phyloP scores from a whole-genome alignment of 1,140 invertebrate species.

The Colletes gigas region DNA sequence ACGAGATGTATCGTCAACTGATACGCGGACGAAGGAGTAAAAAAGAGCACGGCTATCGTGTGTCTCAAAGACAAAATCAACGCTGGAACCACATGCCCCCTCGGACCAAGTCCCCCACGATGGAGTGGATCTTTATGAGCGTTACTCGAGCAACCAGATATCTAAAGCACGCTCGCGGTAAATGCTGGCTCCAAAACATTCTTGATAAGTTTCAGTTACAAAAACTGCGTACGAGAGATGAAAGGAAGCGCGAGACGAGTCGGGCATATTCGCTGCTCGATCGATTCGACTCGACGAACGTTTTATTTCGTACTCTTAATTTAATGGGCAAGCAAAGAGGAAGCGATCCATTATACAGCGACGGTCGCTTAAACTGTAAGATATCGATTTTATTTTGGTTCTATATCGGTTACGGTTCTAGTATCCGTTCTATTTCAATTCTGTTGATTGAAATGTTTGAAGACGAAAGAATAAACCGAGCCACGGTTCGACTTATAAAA shows the following conservation, averaged over 20 bases:
- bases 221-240: neutral
- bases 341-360: no score
- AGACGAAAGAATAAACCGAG: no score
- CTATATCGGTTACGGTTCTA: no score
- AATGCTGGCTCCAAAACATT: neutral
- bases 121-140: slow-evolving; percentile 14
- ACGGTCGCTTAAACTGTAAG: no score
- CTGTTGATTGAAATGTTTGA: no score
- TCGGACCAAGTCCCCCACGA: slow-evolving; percentile 19
- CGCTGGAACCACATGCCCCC: slow-evolving; percentile 23
- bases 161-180: neutral
- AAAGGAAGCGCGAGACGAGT: neutral
- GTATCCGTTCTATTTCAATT: no score
- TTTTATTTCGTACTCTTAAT: no score
- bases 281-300: no score
- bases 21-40: slow-evolving; percentile 1
- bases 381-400: no score
- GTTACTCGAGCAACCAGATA: slow-evolving; percentile 28
- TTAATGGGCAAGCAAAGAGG: no score
- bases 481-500: no score
- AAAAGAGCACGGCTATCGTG: slow-evolving; percentile 21
- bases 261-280: no score
- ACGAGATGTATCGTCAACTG: slow-evolving; percentile 19
- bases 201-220: slow-evolving; percentile 3
- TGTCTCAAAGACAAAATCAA: slow-evolving; percentile 40